phyloP scores from a whole-genome alignment of 1,140 invertebrate genomes.

The Trachymyrmex septentrionalis region DNA sequence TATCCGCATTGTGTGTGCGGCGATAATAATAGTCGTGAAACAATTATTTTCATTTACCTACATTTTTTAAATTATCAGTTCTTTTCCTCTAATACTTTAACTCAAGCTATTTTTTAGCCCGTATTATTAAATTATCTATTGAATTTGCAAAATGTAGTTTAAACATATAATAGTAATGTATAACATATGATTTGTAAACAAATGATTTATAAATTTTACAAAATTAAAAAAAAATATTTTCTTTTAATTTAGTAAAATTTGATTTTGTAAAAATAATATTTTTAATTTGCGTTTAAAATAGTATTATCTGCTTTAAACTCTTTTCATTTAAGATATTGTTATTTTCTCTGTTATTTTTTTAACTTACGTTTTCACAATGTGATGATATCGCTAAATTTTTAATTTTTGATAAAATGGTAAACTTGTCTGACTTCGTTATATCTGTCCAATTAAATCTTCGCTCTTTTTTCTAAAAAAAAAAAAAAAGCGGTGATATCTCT shows the following conservation, averaged over 20 bases:
- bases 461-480: background rate
- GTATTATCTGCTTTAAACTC: background rate
- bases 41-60: slow-evolving; percentile 39
- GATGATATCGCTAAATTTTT: background rate
- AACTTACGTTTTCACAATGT: background rate
- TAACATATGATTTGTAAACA: background rate
- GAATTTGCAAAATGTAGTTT: background rate
- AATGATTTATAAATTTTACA: background rate
- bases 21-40: slow-evolving; percentile 14
- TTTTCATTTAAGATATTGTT: background rate
- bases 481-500: background rate
- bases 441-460: slow-evolving; percentile 5
- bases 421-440: background rate
- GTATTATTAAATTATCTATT: slow-evolving; percentile 10
- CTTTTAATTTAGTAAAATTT: too few relatives aligned
- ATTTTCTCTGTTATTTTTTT: background rate
- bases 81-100: background rate
- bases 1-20: background rate
- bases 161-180: background rate
- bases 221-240: background rate
- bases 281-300: background rate
- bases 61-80: slow-evolving; percentile 6
- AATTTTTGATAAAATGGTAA: background rate
- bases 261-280: too few relatives aligned
- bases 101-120: background rate